A percentile compares a stretch with the other conserved stretches of the same genome.
Conservation (phyloP, 2,113 vertebrate genomes). For the Chaetodon auriga region DNA sequence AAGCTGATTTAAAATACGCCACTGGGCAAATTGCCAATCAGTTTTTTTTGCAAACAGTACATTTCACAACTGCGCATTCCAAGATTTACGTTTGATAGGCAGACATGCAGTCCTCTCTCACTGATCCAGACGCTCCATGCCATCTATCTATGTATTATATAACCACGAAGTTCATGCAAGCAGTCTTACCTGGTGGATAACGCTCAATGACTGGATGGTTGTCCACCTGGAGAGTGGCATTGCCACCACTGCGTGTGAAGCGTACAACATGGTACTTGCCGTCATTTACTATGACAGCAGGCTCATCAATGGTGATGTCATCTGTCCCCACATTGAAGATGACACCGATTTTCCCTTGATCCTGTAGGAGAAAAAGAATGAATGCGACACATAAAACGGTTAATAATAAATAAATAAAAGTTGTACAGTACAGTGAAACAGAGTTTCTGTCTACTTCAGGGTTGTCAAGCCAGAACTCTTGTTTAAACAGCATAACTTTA, state of each 20-base stretch:
- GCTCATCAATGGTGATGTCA: conserved; percentile 95
- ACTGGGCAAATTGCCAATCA: conserved; percentile 48
- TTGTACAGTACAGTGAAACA: not conserved
- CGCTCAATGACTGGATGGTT: conserved; percentile 96
- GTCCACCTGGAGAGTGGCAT: conserved; percentile 97
- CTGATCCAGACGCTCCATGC: conserved; percentile 45
- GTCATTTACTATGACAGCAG: conserved; percentile 92
- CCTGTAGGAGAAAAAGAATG: conserved; percentile 78
- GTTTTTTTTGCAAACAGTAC: conserved; percentile 57
- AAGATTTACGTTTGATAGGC: conserved; percentile 42
- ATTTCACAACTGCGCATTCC: conserved; percentile 42
- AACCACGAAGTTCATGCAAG: conserved; percentile 6
- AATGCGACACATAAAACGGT: not conserved
- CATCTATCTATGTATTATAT: conserved; percentile 35
- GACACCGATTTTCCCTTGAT: conserved; percentile 93
- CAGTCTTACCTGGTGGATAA: conserved; percentile 92
- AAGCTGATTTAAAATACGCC: conserved; percentile 66
- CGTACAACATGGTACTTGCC: conserved; percentile 98
- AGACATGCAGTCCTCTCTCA: conserved; percentile 55
- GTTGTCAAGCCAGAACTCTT: conserved; percentile 34
- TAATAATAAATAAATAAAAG: not conserved
- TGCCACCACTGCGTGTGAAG: conserved; percentile 96
- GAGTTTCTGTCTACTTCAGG: not conserved
- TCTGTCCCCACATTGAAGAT: conserved; percentile 98
- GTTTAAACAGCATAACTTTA: conserved; percentile 36